phyloP scores from a whole-genome alignment of 2,797 vertebrate species.

The Thunnus albacares region DNA sequence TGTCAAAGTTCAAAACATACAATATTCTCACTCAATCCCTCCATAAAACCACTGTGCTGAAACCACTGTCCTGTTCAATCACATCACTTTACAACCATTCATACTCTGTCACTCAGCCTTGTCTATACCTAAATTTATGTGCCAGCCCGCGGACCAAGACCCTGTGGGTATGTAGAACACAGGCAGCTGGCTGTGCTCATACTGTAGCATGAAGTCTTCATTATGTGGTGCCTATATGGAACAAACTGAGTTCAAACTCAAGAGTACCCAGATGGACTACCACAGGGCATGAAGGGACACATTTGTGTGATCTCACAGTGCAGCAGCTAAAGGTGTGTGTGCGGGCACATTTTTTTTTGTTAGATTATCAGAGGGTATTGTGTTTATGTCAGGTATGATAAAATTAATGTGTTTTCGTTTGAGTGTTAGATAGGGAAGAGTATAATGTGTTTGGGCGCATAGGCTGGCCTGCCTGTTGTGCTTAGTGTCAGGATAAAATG shows the following conservation, averaged over 20 bases:
- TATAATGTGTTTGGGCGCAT: constrained; percentile 77
- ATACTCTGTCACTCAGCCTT: constrained; percentile 5
- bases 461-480: constrained; percentile 73
- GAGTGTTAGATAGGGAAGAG: constrained; percentile 66
- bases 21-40: constrained; percentile 57
- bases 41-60: constrained; percentile 44
- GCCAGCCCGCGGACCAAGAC: constrained; percentile 14
- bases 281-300: constrained; percentile 25
- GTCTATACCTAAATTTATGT: constrained; percentile 1
- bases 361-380: constrained; percentile 40
- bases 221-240: constrained; percentile 8
- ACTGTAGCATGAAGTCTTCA: not conserved
- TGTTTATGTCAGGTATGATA: constrained; percentile 53
- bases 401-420: constrained; percentile 49
- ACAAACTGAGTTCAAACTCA: constrained; percentile 35
- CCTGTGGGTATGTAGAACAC: constrained; percentile 19
- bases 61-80: constrained; percentile 57
- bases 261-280: constrained; percentile 22
- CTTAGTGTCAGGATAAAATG: constrained; percentile 77
- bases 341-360: constrained; percentile 31
- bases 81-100: constrained; percentile 42
- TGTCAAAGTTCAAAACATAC: constrained; percentile 71
- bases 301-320: constrained; percentile 35
- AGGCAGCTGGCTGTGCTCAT: constrained; percentile 1
- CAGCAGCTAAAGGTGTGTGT: constrained; percentile 19